Percentiles rank a stretch among this genome's conserved stretches.
phyloP scores from a whole-genome alignment of 2,888 invertebrate species.

The Epistrophe eligans region DNA sequence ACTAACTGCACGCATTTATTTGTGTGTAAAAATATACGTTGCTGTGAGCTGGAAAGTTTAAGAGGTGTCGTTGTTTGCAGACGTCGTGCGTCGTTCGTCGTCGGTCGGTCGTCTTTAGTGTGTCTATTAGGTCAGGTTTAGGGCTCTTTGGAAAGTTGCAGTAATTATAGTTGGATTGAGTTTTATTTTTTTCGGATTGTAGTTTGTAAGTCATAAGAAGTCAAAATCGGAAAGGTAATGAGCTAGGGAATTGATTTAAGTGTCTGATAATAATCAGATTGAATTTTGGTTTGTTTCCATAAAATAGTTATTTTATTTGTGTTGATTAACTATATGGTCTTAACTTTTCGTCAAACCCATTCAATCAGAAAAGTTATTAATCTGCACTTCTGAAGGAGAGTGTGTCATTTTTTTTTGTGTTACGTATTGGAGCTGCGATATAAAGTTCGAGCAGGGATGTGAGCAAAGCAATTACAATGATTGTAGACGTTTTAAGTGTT shows the following conservation, averaged over 20 bases:
- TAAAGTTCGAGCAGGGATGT: no score
- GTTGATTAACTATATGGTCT: no score
- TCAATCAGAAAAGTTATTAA: no score
- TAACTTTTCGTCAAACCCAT: no score
- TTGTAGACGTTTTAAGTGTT: no score
- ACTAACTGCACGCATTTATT: constrained; percentile 19
- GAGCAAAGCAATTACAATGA: no score
- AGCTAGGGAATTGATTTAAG: background rate
- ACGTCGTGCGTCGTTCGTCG: background rate
- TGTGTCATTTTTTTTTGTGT: no score
- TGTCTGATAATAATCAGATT: no score
- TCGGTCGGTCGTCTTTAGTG: background rate
- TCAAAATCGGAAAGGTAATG: background rate
- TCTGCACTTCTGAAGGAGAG: no score
- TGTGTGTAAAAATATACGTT: background rate
- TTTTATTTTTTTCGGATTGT: background rate
- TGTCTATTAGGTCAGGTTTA: background rate
- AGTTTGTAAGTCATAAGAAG: background rate
- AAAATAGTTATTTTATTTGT: no score
- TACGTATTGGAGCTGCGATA: no score
- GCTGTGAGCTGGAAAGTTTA: background rate
- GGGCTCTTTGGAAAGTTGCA: background rate
- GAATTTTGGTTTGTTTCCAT: no score
- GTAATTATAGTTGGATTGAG: background rate
- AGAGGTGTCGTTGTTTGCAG: background rate